Conservation (phyloP, 2,113 vertebrate genomes). For the Brachyhypopomus occidentalis region DNA sequence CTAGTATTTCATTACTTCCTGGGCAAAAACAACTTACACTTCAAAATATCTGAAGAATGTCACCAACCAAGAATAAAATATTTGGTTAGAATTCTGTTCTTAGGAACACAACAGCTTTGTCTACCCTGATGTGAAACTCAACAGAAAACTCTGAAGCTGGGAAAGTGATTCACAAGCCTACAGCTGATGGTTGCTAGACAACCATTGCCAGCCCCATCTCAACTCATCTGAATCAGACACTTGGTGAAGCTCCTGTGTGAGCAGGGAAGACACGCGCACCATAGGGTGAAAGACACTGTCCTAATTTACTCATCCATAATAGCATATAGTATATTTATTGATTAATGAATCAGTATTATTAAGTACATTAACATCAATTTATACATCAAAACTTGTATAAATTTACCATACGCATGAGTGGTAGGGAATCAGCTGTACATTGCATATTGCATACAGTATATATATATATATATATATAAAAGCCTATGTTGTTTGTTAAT, state of each 20-base stretch:
- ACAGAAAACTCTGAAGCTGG: conserved; percentile 1
- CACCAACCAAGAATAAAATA: background rate
- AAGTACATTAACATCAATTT: too few species aligned
- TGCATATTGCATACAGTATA: background rate
- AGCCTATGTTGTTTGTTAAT: background rate
- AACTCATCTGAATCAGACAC: conserved; percentile 5
- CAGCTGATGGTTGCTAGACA: too few species aligned
- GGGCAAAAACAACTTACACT: background rate
- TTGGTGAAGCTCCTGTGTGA: background rate
- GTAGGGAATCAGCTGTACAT: background rate
- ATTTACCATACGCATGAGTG: background rate
- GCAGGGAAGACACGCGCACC: background rate
- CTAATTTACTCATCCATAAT: too few species aligned
- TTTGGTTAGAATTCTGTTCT: background rate
- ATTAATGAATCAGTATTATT: too few species aligned
- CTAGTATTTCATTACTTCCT: background rate
- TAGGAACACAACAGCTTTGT: conserved; percentile 34
- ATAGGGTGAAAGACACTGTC: too few species aligned
- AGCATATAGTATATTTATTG: too few species aligned
- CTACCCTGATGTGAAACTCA: conserved; percentile 24
- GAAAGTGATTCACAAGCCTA: too few species aligned
- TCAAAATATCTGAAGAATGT: background rate
- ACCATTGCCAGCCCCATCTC: background rate
- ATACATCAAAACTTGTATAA: too few species aligned
- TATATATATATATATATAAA: background rate